Evolutionary conservation across 2,888 invertebrate genomes (phyloP), one percentile per base, ranked within the genome.

Genomic region (Dusona sp.): DNA sequence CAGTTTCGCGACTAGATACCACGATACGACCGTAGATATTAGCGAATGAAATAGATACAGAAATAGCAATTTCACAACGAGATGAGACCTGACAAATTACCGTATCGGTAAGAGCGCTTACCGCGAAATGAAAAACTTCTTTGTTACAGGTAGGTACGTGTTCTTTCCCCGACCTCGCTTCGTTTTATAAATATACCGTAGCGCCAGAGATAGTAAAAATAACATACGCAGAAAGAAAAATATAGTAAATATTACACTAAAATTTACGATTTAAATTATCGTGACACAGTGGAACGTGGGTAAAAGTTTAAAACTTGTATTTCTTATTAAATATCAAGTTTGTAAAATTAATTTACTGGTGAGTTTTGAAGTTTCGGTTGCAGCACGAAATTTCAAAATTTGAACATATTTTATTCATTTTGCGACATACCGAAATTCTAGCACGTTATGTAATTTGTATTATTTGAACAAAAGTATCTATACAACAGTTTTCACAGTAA

Each of bases 61-160:
- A 78, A 68, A 83, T 74, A 54, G 70, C 75, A 29, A 33, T 79
- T 79, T 38, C 74, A 64, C 36, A 68, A 68, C 19, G 64, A n/a
- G 29, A 48, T 13, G 36, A 33, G 29, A 45, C 33, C 51, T 45
- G 81, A 73, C 72, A 77, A 85, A 67, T 78, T 78, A 79, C 61
- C 61, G 48, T 81, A 82, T 85, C 82, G 79, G 79, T 29, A 64
- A 75, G 74, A 75, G 68, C 79, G 57, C 73, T 82, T 79, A 79
- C 64, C 67, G 67, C 54, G 19, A 70, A 79, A 79, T 82, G 75
- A 79, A 82, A 79, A 51, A 51, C 61, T 72, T 74, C 68, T 75
- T 78, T 54, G 38, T 78, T 74, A 54, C 33, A 70, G n/a, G 19
- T 22, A 64, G n/a, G 16, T 29, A 22, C 33, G 38, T 45, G 54